Evolutionary conservation across 2,888 invertebrate genomes (phyloP).

Genomic region (Pterobdella sp.): DNA sequence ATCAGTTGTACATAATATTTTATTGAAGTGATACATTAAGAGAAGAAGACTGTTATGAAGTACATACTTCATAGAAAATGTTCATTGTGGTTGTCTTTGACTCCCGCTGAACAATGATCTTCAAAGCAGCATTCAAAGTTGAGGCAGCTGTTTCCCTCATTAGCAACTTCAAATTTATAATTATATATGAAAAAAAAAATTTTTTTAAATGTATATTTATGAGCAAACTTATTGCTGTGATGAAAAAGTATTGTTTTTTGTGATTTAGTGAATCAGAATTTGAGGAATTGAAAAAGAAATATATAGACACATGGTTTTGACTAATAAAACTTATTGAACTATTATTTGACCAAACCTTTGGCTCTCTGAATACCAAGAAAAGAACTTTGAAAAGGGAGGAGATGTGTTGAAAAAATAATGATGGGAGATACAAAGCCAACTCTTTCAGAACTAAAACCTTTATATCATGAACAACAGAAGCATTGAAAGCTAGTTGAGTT

Average conservation of each 20-base stretch:
- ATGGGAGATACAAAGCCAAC: constrained; percentile 87
- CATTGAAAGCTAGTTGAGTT: neutral
- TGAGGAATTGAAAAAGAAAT: no score
- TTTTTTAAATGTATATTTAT: neutral
- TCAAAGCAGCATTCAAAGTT: constrained; percentile 84
- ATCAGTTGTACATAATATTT: no score
- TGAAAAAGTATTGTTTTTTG: neutral
- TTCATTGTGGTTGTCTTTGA: no score
- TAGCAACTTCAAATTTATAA: constrained; percentile 56
- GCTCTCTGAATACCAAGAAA: constrained; percentile 80
- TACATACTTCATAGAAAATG: no score
- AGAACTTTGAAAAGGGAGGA: constrained; percentile 71
- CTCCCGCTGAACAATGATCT: constrained; percentile 90
- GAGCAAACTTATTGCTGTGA: constrained; percentile 6
- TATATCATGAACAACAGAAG: neutral
- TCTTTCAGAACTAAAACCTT: constrained; percentile 76
- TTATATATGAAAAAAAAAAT: neutral
- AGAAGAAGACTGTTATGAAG: no score
- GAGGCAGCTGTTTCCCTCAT: constrained; percentile 87
- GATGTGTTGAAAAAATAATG: constrained; percentile 71
- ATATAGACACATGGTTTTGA: neutral
- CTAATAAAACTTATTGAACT: neutral
- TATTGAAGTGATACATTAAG: no score
- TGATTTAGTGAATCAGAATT: no score
- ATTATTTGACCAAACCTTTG: constrained; percentile 57